Base-by-base conservation (phyloP, 2,113 vertebrate genomes). In the Corynorhinus townsendii region DNA sequence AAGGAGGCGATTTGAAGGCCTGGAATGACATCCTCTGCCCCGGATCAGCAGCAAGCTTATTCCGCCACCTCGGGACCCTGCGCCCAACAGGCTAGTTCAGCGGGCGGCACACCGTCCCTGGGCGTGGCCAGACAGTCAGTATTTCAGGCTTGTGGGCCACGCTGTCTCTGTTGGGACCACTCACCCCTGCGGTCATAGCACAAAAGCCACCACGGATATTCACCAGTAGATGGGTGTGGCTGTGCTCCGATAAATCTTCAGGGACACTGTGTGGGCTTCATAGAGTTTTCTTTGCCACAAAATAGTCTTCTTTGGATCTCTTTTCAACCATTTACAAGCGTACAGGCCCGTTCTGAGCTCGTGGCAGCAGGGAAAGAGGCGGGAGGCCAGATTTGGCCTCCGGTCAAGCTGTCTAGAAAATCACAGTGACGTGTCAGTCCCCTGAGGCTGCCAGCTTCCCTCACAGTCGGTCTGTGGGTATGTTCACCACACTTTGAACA, bases 1-100 rank as follows among this genome's bases (percentile, higher is more conserved):
- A 45, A 94, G 93, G 33, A 79, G 80, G 69, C 33, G 26, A 59
- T 91, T 94, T 49, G 86, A 49, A 33, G 35, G 22, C 69, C 69
- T 26, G 16, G 11, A 64, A 94, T 95, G 86, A 96, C 20, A n/a
- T 89, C 75, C n/a, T 4, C 52, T 7, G 4, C 8, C 77, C n/a
- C 45, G 56, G 49, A 75, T 86, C n/a, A 19, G 56, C 28, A 91
- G 83, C 11, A 49, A 68, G 52, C 8, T 52, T 17, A 72, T 75
- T 96, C 93, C 66, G 84, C 52, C 94, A n/a, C 30, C 17, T 5
- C 71, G 43, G 43, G 45, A 47, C 19, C 15, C 35, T 47, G 30
- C 33, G 91, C 82, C 81, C 86, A 86, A n/a, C 2, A 26, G 66
- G 56, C 81, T 52, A 14, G 49, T 24, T 77, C 62, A 82, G 91